Evolutionary conservation across 2,888 invertebrate species (phyloP).

Genomic region (Nemotelus pantherinus): DNA sequence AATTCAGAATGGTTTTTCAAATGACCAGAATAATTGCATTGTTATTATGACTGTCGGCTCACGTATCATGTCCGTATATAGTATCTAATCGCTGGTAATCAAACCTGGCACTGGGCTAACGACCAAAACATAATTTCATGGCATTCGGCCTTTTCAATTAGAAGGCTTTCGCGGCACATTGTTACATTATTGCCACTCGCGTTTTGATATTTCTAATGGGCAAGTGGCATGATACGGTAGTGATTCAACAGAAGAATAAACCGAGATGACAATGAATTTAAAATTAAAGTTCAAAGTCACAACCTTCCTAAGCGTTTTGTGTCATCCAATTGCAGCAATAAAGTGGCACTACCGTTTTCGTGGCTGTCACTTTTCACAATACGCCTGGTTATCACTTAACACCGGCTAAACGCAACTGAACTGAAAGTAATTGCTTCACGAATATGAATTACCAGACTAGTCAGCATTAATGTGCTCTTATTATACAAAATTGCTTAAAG

Average conservation of each 20-base stretch:
- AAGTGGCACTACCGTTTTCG: no score
- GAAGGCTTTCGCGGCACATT: slow-evolving; percentile 5
- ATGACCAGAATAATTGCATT: not conserved
- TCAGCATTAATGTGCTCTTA: no score
- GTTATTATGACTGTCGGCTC: slow-evolving; percentile 4
- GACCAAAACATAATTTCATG: slow-evolving; percentile 6
- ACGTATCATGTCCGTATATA: not conserved
- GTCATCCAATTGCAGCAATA: slow-evolving; percentile 17
- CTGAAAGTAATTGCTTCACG: no score
- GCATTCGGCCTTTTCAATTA: slow-evolving; percentile 19
- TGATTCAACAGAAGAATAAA: not conserved
- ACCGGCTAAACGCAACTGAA: no score
- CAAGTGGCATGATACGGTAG: not conserved
- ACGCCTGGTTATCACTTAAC: no score
- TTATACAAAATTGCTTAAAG: no score
- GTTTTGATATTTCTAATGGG: slow-evolving; percentile 17
- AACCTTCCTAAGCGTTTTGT: slow-evolving; percentile 3
- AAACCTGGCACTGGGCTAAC: not conserved
- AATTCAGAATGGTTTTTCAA: not conserved
- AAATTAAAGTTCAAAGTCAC: slow-evolving; percentile 39
- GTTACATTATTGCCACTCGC: not conserved
- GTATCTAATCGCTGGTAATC: no score
- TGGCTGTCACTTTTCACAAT: no score
- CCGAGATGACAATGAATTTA: slow-evolving; percentile 9
- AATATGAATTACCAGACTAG: no score